These are phyloP conservation scores for Tonatia bakeri DNA, from an alignment of 2,113 vertebrate species.

Conservation along the genomic window DNA sequence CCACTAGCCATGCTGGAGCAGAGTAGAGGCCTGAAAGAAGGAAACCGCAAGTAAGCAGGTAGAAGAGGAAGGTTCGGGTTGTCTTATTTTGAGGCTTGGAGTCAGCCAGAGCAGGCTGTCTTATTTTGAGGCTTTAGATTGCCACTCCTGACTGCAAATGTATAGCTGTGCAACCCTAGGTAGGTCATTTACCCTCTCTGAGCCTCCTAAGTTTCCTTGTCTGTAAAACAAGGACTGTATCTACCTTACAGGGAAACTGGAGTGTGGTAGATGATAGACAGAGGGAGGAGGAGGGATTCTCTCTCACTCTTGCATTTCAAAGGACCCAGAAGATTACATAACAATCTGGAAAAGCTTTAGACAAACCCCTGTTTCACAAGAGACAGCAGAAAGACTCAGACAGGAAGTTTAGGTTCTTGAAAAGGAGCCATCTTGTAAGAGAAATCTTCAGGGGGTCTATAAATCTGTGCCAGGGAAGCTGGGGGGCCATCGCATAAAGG, in stretches of 20 bases:
- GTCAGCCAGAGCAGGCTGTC: not conserved
- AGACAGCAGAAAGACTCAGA: not conserved
- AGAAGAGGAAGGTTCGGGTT: not conserved
- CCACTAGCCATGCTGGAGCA: not conserved
- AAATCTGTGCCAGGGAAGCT: not conserved
- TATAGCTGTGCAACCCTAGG: not conserved
- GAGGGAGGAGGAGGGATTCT: not conserved
- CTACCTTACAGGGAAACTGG: not conserved
- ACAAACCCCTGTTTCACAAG: not conserved
- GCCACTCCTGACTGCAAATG: not conserved
- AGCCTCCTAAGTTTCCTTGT: not conserved
- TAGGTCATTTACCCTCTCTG: not conserved
- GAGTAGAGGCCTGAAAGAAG: not conserved
- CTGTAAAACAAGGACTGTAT: not conserved
- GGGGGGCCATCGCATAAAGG: not conserved
- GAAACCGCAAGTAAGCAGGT: not conserved
- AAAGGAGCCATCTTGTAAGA: not conserved
- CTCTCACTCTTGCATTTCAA: not conserved
- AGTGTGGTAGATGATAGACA: not conserved
- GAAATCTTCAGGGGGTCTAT: not conserved
- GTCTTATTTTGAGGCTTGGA: not conserved
- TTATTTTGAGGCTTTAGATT: not conserved
- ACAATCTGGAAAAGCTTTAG: not conserved
- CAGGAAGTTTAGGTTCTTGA: not conserved
- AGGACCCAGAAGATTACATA: not conserved